These are phyloP conservation scores for Diploscapter pachys DNA, from an alignment of 1,140 invertebrate genomes.

Conservation along the genomic window DNA sequence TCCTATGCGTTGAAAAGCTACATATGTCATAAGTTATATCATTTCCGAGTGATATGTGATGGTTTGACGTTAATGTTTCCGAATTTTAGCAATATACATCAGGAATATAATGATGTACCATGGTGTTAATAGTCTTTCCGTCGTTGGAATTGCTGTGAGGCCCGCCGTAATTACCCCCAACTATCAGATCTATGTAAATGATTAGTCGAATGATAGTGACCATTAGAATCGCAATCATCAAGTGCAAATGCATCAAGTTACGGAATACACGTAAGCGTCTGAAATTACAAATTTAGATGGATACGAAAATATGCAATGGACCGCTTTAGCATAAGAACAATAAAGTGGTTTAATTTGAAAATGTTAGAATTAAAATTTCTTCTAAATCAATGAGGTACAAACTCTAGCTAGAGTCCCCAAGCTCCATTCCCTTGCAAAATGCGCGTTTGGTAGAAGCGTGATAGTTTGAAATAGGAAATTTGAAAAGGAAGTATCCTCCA, in stretches of 20 bases:
- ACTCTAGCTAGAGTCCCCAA: background rate
- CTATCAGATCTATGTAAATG: conserved; percentile 78
- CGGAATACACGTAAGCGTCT: conserved; percentile 78
- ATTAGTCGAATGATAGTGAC: conserved; percentile 78
- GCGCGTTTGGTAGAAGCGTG: too few species aligned
- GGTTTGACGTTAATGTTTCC: too few species aligned
- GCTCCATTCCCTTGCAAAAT: too few species aligned
- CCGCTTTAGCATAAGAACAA: conserved; percentile 21
- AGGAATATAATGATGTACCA: conserved; percentile 64
- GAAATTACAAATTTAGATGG: conserved; percentile 33
- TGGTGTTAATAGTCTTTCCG: conserved; percentile 70
- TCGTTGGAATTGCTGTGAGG: conserved; percentile 11
- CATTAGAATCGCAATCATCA: conserved; percentile 79
- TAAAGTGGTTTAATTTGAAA: background rate
- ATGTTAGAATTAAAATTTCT: too few species aligned
- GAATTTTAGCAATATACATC: too few species aligned
- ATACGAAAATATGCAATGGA: conserved; percentile 14
- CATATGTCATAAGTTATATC: too few species aligned
- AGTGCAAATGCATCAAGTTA: conserved; percentile 80
- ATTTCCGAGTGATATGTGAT: background rate
- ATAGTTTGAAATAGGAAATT: too few species aligned
- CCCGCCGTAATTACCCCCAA: conserved; percentile 56
- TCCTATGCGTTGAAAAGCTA: too few species aligned
- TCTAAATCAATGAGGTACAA: background rate
- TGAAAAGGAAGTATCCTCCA: too few species aligned